Evolutionary conservation across 2,797 vertebrate genomes (phyloP), one percentile per base, ranked within the genome.

Genomic region (Melanotaenia maccullochi): DNA sequence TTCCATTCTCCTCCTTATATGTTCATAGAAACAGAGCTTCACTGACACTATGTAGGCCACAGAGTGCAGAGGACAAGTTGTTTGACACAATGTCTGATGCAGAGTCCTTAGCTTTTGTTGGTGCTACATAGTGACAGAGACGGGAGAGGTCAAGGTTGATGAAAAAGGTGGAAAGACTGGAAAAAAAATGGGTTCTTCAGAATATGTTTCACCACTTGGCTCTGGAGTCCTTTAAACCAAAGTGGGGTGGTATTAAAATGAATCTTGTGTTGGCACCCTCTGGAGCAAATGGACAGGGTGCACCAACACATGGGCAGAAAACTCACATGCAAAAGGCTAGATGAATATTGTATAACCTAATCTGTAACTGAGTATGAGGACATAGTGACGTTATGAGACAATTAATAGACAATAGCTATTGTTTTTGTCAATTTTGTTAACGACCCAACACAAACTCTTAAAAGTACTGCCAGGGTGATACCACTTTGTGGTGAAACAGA

Each of bases 91-190:
- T 11, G 11, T 30, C 65, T 72, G 38, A 36, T 42, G 61, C 1
- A 58, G 38, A 68, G 60, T 68, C 52, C 33, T 71, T 44, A 56
- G 28, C 64, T 60, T 2, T 16, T 66, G 42, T 13, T 22, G 40
- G 60, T 47, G n/a, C 47, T 8, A 2, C 60, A 38, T 32, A 55
- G 68, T 61, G 66, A 71, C 72, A 68, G 54, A 63, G 64, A 55
- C 63, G 60, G 51, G 30, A 14, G 16, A 67, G 44, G 62, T 71
- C 49, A 14, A 71, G 47, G 47, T 81, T 59, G 69, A 57, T 35
- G 11, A 60, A 56, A 64, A 1, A 22, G 1, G 18, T 49, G 59
- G 20, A 5, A 52, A 60, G 56, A 22, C 16, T 35, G n/a, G 16
- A 12, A 16, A 16, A 7, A 36, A 4, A 35, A 58, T 28, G 9